Percentiles rank a stretch among this genome's conserved stretches.
Evolutionary conservation across 2,113 vertebrate genomes (phyloP).

Genomic region (Symphodus melops): DNA sequence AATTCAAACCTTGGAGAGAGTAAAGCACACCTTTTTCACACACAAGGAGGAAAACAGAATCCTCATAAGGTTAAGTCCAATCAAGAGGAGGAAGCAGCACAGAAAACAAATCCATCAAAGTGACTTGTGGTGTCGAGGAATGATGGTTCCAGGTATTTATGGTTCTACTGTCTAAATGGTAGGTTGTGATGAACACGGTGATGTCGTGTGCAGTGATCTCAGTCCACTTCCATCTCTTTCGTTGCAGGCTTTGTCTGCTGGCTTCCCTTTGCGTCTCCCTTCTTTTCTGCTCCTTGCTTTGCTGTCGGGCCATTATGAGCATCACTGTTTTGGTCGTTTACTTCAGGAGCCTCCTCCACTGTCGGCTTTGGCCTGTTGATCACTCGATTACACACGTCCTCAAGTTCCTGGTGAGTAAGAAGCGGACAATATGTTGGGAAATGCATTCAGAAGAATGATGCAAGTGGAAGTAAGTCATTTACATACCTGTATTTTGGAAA

Average conservation of each 20-base stretch:
- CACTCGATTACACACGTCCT: slow-evolving; percentile 88
- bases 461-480: background rate
- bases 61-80: slow-evolving; percentile 56
- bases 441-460: slow-evolving; percentile 2
- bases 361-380: slow-evolving; percentile 90
- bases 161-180: slow-evolving; percentile 62
- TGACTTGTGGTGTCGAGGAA: slow-evolving; percentile 61
- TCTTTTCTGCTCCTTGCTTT: slow-evolving; percentile 84
- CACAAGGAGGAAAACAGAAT: slow-evolving; percentile 53
- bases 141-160: slow-evolving; percentile 55
- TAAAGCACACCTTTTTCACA: slow-evolving; percentile 68
- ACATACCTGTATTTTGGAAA: slow-evolving; percentile 91
- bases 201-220: slow-evolving; percentile 65
- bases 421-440: background rate
- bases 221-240: slow-evolving; percentile 96
- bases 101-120: slow-evolving; percentile 54
- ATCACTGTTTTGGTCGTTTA: slow-evolving; percentile 79
- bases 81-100: slow-evolving; percentile 11
- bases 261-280: slow-evolving; percentile 80
- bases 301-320: slow-evolving; percentile 88
- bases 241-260: slow-evolving; percentile 85
- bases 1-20: slow-evolving; percentile 58
- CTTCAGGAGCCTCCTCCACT: slow-evolving; percentile 84
- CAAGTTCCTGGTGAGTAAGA: slow-evolving; percentile 85
- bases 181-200: slow-evolving; percentile 39